Percentiles rank a stretch among this genome's conserved stretches.
phyloP scores from a whole-genome alignment of 2,888 invertebrate species.

The Meganola albula region DNA sequence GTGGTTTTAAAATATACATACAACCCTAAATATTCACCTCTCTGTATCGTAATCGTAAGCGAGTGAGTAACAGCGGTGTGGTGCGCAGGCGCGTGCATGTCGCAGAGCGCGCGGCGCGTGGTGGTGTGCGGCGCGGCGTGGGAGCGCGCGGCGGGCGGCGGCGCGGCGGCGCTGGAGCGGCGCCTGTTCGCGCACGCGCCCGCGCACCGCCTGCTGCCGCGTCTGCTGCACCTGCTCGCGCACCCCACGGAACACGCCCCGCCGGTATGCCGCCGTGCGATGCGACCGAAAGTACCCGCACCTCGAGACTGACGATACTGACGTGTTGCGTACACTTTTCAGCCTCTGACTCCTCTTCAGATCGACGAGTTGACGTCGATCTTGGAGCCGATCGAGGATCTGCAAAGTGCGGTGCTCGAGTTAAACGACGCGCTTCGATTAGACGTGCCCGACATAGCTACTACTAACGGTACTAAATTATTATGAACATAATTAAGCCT shows the following conservation, averaged over 20 bases:
- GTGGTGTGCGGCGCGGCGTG: constrained; percentile 63
- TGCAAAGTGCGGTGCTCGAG: constrained; percentile 67
- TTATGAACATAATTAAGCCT: too few relatives aligned
- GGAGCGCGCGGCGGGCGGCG: constrained; percentile 52
- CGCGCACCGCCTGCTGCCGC: constrained; percentile 68
- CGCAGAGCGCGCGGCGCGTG: constrained; percentile 53
- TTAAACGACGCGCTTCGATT: constrained; percentile 64
- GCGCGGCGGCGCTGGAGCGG: constrained; percentile 57
- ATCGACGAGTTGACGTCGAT: constrained; percentile 81
- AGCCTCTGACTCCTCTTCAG: constrained; percentile 74
- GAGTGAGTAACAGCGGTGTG: too few relatives aligned
- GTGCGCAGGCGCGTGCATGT: constrained; percentile 23
- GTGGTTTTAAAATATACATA: too few relatives aligned
- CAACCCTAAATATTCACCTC: too few relatives aligned
- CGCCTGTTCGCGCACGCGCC: constrained; percentile 60
- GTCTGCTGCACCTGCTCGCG: constrained; percentile 61
- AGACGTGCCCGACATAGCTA: constrained; percentile 64
- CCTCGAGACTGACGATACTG: not conserved
- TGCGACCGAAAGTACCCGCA: not conserved
- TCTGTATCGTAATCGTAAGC: too few relatives aligned
- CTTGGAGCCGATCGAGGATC: constrained; percentile 78
- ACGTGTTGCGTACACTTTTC: constrained; percentile 12
- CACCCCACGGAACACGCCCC: constrained; percentile 22
- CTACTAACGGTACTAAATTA: constrained; percentile 51
- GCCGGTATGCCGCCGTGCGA: constrained; percentile 9